Conservation (phyloP, 2,113 vertebrate genomes). For the Bambusicola thoracicus region DNA sequence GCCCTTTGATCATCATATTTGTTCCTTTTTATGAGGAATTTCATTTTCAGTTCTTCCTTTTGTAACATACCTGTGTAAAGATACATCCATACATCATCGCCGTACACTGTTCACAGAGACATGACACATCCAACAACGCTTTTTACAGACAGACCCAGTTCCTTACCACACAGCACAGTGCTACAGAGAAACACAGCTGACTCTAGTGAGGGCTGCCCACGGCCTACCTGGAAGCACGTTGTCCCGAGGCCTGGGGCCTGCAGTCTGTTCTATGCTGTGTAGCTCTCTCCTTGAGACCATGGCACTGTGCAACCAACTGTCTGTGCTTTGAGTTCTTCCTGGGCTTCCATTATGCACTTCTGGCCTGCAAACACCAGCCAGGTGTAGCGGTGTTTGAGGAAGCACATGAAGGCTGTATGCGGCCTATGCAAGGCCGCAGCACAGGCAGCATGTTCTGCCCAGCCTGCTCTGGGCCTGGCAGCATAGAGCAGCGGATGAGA, state of each 20-base stretch:
- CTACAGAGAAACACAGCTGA: not conserved
- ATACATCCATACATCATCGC: not conserved
- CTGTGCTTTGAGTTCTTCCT: conserved; percentile 47
- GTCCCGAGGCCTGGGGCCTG: not conserved
- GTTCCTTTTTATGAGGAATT: not conserved
- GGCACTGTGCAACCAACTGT: conserved; percentile 14
- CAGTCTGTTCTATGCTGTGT: not conserved
- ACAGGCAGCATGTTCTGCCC: conserved; percentile 7
- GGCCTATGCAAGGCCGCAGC: conserved; percentile 8
- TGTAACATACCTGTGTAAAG: not conserved
- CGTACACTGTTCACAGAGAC: not conserved
- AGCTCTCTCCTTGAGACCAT: conserved; percentile 17
- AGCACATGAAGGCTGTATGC: not conserved
- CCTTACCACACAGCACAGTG: not conserved
- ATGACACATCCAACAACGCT: not conserved
- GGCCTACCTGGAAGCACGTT: not conserved
- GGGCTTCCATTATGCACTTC: conserved; percentile 12
- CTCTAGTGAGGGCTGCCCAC: rapidly evolving
- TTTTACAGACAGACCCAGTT: not conserved
- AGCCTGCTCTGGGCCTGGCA: conserved; percentile 33
- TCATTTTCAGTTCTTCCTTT: not conserved
- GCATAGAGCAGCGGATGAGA: not conserved
- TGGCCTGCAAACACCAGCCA: conserved; percentile 49
- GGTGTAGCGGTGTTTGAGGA: conserved; percentile 36
- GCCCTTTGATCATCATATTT: not conserved